phyloP scores from a whole-genome alignment of 2,888 invertebrate species.

The Caenorhabditis sp. region DNA sequence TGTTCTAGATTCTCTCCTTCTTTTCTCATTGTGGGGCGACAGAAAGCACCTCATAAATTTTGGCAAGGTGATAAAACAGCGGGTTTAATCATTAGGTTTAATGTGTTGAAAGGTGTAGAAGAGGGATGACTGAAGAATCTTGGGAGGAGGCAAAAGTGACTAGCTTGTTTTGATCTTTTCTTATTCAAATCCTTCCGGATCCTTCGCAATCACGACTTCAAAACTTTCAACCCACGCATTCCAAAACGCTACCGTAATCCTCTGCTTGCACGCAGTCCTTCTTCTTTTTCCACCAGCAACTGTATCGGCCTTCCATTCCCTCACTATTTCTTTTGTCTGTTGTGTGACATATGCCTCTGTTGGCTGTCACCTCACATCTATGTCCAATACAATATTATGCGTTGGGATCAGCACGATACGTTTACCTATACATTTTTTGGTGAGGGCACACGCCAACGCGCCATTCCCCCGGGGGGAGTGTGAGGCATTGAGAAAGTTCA shows the following conservation, averaged over 20 bases:
- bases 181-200: slow-evolving; percentile 31
- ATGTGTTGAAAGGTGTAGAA: slow-evolving; percentile 54
- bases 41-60: slow-evolving; percentile 6
- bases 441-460: slow-evolving; percentile 8
- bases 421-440: slow-evolving; percentile 61
- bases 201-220: too few species aligned
- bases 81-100: slow-evolving; percentile 20
- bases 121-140: not conserved
- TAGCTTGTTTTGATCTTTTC: slow-evolving; percentile 29
- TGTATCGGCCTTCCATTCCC: slow-evolving; percentile 53
- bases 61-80: slow-evolving; percentile 42
- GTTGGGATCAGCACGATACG: slow-evolving; percentile 64
- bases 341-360: slow-evolving; percentile 68
- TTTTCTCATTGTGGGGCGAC: not conserved
- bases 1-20: not conserved
- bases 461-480: slow-evolving; percentile 13
- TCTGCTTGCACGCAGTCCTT: not conserved
- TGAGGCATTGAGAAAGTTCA: not conserved
- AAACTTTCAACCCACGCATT: slow-evolving; percentile 22
- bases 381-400: slow-evolving; percentile 65
- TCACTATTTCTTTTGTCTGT: slow-evolving; percentile 66
- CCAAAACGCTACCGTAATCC: slow-evolving; percentile 51
- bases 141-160: slow-evolving; percentile 12
- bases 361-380: slow-evolving; percentile 68
- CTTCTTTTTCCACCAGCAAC: slow-evolving; percentile 2